Conservation (phyloP, 2,888 invertebrate genomes). For the Eulithis prunata region DNA sequence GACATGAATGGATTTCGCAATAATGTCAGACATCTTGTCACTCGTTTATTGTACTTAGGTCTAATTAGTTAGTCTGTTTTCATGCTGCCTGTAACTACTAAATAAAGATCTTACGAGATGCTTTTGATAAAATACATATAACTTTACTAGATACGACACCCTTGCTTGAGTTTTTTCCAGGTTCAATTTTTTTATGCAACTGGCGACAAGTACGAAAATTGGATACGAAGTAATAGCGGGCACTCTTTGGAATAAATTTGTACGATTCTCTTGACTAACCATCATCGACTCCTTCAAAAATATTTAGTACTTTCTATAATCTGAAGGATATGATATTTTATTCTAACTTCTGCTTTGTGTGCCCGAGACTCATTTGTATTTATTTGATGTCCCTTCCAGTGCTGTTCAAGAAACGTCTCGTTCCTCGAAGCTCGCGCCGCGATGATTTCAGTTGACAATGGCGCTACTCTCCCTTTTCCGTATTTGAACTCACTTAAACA, state of each 20-base stretch:
- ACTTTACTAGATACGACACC: neutral
- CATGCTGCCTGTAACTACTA: neutral
- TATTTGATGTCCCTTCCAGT: slow-evolving; percentile 4
- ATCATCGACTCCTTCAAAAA: no score
- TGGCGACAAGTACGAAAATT: no score
- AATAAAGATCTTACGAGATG: neutral
- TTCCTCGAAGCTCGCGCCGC: slow-evolving; percentile 44
- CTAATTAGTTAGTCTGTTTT: slow-evolving; percentile 6
- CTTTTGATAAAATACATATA: neutral
- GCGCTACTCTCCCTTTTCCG: slow-evolving; percentile 67
- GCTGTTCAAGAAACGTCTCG: slow-evolving; percentile 1
- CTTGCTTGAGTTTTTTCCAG: no score
- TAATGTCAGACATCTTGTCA: slow-evolving; percentile 18
- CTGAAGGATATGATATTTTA: no score
- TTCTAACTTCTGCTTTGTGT: no score
- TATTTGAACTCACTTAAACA: slow-evolving; percentile 80
- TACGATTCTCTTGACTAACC: no score
- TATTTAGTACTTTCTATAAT: no score
- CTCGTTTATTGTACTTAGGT: slow-evolving; percentile 15
- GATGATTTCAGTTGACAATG: slow-evolving; percentile 70
- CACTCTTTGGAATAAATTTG: no score
- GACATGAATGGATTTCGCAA: slow-evolving; percentile 38
- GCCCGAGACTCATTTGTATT: no score
- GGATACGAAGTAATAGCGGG: no score
- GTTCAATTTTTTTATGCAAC: no score